Conservation (phyloP, 2,797 vertebrate species). For the Semaprochilodus insignis region DNA sequence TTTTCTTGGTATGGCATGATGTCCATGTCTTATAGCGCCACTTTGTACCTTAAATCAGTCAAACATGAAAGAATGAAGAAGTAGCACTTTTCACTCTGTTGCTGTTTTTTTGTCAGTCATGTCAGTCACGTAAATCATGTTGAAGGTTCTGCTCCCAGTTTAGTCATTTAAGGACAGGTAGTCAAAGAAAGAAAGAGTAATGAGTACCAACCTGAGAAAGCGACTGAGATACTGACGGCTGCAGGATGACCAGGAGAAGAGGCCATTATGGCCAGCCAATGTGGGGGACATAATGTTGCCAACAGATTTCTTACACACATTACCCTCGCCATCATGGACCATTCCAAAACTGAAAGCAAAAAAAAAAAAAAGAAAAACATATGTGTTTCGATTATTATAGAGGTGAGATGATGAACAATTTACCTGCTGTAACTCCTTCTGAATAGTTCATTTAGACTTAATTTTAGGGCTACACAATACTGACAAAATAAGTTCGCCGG, state of each 20-base stretch:
- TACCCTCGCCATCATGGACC: slow-evolving; percentile 93
- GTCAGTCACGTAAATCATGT: too few relatives aligned
- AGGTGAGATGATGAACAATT: neutral
- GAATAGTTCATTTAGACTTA: too few relatives aligned
- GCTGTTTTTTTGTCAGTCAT: too few relatives aligned
- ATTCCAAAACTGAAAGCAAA: slow-evolving; percentile 85
- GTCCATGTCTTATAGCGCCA: too few relatives aligned
- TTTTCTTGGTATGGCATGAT: too few relatives aligned
- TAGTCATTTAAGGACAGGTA: too few relatives aligned
- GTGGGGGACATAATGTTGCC: slow-evolving; percentile 96
- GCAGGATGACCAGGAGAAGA: slow-evolving; percentile 93
- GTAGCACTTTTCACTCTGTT: too few relatives aligned
- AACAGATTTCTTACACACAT: slow-evolving; percentile 90
- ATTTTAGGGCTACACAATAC: neutral
- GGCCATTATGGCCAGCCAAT: slow-evolving; percentile 87
- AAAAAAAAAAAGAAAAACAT: neutral
- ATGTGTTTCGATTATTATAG: neutral
- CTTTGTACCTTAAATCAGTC: too few relatives aligned
- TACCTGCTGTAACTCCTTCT: neutral
- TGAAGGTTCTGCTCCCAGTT: too few relatives aligned
- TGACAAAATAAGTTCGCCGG: too few relatives aligned
- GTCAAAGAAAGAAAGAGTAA: neutral
- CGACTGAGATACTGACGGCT: slow-evolving; percentile 90
- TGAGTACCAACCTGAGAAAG: slow-evolving; percentile 84
- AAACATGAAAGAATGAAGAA: too few relatives aligned